These are phyloP conservation scores for Marmota monax DNA, from an alignment of 2,113 vertebrate genomes.

Conservation along the genomic window DNA sequence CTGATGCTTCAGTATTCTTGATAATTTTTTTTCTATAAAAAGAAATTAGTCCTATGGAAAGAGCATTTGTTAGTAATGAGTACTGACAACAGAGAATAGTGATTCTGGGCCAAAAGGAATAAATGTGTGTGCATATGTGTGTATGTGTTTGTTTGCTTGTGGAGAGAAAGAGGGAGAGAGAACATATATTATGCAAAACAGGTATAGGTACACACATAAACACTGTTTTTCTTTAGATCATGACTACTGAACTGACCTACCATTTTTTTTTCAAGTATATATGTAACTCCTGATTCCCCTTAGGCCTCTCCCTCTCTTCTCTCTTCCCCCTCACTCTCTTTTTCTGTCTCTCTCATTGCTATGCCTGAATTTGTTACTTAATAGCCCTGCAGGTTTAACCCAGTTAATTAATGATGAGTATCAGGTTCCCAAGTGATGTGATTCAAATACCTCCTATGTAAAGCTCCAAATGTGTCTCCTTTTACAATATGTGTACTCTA, in stretches of 20 bases:
- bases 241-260: not conserved
- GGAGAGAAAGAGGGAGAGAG: not conserved
- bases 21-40: not conserved
- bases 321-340: not conserved
- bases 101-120: not conserved
- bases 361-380: not conserved
- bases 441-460: not conserved
- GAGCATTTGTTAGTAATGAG: not conserved
- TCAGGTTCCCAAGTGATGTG: constrained; percentile 13
- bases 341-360: not conserved
- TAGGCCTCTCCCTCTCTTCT: not conserved
- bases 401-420: constrained; percentile 62
- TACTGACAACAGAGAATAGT: not conserved
- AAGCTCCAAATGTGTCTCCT: not conserved
- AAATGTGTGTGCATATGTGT: not conserved
- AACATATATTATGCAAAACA: not conserved
- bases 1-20: not conserved
- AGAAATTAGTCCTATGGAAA: not conserved
- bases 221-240: not conserved
- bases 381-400: not conserved
- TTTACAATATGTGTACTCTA: not conserved
- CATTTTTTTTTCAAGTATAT: not conserved
- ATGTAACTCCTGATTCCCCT: not conserved
- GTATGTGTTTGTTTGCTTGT: not conserved
- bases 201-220: not conserved